A percentile compares a stretch with the other conserved stretches of the same genome.
phyloP scores from a whole-genome alignment of 35 echinoderm and acorn worm genomes.

The Antedon bifida region DNA sequence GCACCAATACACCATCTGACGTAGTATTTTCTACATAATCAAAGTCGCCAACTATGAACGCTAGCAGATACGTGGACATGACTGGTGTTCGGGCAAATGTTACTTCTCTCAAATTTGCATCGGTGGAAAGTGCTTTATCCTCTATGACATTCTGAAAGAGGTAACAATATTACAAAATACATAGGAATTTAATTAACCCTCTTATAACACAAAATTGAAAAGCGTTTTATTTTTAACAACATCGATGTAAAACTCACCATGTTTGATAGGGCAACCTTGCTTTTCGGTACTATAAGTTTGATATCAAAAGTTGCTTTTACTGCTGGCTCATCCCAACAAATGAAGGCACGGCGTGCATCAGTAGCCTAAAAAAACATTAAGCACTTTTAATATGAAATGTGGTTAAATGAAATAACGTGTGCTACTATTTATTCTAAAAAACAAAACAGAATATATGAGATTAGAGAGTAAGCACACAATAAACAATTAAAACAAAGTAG shows the following conservation, averaged over 20 bases:
- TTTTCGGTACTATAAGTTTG: conserved; percentile 64
- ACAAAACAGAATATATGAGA: too few species aligned
- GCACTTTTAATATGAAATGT: too few species aligned
- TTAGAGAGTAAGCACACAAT: too few species aligned
- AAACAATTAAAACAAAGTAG: too few species aligned
- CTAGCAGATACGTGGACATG: conserved; percentile 96
- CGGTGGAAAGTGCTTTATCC: conserved; percentile 40
- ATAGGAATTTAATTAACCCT: too few species aligned
- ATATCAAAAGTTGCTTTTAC: conserved; percentile 94
- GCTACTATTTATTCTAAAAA: too few species aligned
- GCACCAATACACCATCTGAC: conserved; percentile 74
- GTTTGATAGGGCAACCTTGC: conserved; percentile 67
- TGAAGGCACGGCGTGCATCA: conserved; percentile 83
- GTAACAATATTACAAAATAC: neutral
- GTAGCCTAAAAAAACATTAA: conserved; percentile 42
- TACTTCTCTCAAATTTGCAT: conserved; percentile 40
- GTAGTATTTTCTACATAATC: conserved; percentile 88
- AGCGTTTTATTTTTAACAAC: too few species aligned
- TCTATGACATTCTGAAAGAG: conserved; percentile 53
- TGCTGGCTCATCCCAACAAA: conserved; percentile 96
- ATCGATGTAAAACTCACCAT: too few species aligned
- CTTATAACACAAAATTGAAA: too few species aligned
- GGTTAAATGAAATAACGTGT: too few species aligned
- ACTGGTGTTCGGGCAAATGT: conserved; percentile 78
- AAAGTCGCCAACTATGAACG: conserved; percentile 96